Conservation (phyloP, 23 tunicate genomes). For the Clavelina lepadiformis region DNA sequence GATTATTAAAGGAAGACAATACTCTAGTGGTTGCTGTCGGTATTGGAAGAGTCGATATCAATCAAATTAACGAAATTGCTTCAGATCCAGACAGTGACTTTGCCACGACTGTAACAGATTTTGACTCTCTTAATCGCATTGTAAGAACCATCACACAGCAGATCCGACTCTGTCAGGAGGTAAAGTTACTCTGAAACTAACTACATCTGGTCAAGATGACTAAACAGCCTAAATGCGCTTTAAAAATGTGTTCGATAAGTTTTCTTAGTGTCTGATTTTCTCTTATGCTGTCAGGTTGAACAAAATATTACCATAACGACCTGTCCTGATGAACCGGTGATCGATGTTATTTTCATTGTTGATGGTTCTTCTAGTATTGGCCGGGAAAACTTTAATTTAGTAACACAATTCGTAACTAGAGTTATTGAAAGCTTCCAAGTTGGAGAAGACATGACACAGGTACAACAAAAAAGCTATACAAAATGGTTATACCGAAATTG, state of each 20-base stretch:
- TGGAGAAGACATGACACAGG: no score
- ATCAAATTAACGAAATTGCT: slow-evolving; percentile 54
- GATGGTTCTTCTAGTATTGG: slow-evolving; percentile 79
- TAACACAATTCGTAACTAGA: slow-evolving; percentile 12
- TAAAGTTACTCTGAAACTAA: no score
- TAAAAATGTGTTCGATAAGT: neutral
- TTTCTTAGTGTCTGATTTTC: neutral
- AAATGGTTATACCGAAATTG: no score
- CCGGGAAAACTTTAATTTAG: slow-evolving; percentile 47
- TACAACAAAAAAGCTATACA: no score
- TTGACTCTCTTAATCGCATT: slow-evolving; percentile 42
- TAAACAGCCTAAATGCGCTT: no score
- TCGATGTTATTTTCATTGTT: slow-evolving; percentile 76
- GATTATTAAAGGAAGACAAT: slow-evolving; percentile 69
- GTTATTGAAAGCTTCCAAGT: no score
- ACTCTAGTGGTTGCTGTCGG: slow-evolving; percentile 68
- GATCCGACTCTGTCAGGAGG: slow-evolving; percentile 74
- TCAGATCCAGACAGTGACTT: slow-evolving; percentile 70
- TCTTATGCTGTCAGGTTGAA: neutral
- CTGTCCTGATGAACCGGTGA: slow-evolving; percentile 59
- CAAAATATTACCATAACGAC: no score
- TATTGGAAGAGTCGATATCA: slow-evolving; percentile 56
- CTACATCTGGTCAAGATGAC: no score
- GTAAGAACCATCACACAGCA: slow-evolving; percentile 42
- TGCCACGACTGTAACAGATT: slow-evolving; percentile 53